A percentile compares a stretch with the other conserved stretches of the same genome.
Conservation (phyloP, 2,888 invertebrate species). For the Nebria brevicollis region DNA sequence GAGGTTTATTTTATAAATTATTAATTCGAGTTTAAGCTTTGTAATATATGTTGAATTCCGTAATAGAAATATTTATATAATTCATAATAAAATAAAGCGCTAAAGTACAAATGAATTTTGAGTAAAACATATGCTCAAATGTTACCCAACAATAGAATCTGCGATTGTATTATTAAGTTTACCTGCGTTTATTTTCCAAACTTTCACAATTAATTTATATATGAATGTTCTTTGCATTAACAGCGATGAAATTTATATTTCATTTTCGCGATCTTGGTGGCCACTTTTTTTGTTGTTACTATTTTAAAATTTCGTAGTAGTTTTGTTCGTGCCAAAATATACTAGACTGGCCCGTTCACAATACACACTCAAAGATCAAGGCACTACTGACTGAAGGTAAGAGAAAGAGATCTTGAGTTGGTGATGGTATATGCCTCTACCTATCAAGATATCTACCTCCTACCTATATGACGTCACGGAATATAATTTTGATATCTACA, state of each 20-base stretch:
- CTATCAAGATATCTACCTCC: conserved; percentile 25
- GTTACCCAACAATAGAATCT: neutral
- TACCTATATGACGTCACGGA: conserved; percentile 33
- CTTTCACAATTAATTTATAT: neutral
- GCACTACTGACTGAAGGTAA: conserved; percentile 33
- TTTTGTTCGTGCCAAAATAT: neutral
- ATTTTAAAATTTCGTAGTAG: neutral
- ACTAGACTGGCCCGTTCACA: neutral
- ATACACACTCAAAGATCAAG: conserved; percentile 20
- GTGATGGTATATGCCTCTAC: neutral
- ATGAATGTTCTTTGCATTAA: neutral
- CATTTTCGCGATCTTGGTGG: neutral
- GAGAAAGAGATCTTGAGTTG: conserved; percentile 25
- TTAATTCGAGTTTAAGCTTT: too few relatives aligned
- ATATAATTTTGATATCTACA: conserved; percentile 27
- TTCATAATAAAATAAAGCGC: neutral
- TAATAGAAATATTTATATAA: neutral
- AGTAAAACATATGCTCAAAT: neutral
- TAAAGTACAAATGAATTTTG: neutral
- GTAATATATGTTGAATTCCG: too few relatives aligned
- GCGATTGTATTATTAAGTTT: neutral
- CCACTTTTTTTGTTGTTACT: conserved; percentile 10
- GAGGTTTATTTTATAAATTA: too few relatives aligned
- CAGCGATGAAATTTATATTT: neutral
- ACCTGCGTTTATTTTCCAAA: neutral